Conservation (phyloP, 2,888 invertebrate species). For the Drosophila monieri region DNA sequence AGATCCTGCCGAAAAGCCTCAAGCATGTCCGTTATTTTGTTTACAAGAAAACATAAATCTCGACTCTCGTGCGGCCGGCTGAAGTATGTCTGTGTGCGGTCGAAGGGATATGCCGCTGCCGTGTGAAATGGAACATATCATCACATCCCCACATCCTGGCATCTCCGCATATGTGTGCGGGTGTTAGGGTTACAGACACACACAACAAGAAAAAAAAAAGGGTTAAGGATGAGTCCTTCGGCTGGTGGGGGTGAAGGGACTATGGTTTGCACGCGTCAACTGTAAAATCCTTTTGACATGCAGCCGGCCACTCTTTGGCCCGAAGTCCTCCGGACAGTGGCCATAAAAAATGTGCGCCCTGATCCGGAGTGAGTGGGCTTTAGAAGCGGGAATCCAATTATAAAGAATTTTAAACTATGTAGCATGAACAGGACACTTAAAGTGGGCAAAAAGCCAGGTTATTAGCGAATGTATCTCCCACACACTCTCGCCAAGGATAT, state of each 20-base stretch:
- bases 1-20: conserved; percentile 48
- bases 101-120: conserved; percentile 73
- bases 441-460: conserved; percentile 69
- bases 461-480: conserved; percentile 57
- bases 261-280: conserved; percentile 78
- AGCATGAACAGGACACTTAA: conserved; percentile 77
- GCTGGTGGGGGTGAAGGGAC: conserved; percentile 41
- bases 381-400: conserved; percentile 75
- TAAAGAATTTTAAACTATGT: conserved; percentile 79
- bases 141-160: conserved; percentile 58
- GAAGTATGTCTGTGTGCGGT: conserved; percentile 61
- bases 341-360: conserved; percentile 65
- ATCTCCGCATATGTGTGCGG: conserved; percentile 56
- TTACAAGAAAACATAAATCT: conserved; percentile 79
- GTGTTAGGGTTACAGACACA: conserved; percentile 42
- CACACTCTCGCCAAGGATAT: conserved; percentile 6
- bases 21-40: conserved; percentile 76
- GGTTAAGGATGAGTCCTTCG: conserved; percentile 27
- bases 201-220: conserved; percentile 23
- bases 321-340: conserved; percentile 40
- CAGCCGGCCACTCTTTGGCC: conserved; percentile 44
- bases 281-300: conserved; percentile 78
- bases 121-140: conserved; percentile 81
- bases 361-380: conserved; percentile 31
- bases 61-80: conserved; percentile 36